Percentiles rank a stretch among this genome's conserved stretches.
Conservation (phyloP, 1,140 invertebrate species). For the Bradynema listronoti region DNA sequence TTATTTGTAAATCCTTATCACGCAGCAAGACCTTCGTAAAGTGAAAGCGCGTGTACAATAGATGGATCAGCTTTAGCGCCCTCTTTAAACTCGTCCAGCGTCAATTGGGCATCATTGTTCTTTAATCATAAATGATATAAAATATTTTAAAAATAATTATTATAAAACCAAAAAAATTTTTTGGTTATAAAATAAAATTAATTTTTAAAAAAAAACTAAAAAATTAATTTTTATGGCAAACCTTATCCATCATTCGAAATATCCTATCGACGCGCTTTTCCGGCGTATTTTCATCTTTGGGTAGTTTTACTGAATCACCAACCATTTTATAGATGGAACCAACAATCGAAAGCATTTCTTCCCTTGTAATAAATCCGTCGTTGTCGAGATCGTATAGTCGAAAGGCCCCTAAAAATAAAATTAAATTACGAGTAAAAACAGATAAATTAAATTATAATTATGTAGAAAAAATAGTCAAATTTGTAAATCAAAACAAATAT, state of each 20-base stretch:
- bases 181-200: too few species aligned
- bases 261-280: conserved; percentile 93
- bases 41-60: conserved; percentile 78
- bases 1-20: too few species aligned
- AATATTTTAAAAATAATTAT: conserved; percentile 28
- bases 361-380: conserved; percentile 89
- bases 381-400: conserved; percentile 62
- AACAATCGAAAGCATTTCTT: conserved; percentile 90
- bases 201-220: too few species aligned
- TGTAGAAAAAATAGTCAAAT: too few species aligned
- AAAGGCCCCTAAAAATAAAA: conserved; percentile 39
- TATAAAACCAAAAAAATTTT: conserved; percentile 10
- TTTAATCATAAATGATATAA: conserved; percentile 58
- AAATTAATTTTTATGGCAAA: too few species aligned
- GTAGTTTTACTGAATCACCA: conserved; percentile 55
- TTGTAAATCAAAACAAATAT: too few species aligned
- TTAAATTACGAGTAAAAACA: too few species aligned
- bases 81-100: conserved; percentile 93
- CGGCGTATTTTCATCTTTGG: conserved; percentile 74
- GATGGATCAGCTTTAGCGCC: conserved; percentile 94
- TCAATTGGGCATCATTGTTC: conserved; percentile 92
- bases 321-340: conserved; percentile 99
- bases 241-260: conserved; percentile 90
- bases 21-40: conserved; percentile 60
- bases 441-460: too few species aligned